A percentile compares a stretch with the other conserved stretches of the same genome.
Evolutionary conservation across 2,888 invertebrate genomes (phyloP).

Genomic region (Rapana venosa): DNA sequence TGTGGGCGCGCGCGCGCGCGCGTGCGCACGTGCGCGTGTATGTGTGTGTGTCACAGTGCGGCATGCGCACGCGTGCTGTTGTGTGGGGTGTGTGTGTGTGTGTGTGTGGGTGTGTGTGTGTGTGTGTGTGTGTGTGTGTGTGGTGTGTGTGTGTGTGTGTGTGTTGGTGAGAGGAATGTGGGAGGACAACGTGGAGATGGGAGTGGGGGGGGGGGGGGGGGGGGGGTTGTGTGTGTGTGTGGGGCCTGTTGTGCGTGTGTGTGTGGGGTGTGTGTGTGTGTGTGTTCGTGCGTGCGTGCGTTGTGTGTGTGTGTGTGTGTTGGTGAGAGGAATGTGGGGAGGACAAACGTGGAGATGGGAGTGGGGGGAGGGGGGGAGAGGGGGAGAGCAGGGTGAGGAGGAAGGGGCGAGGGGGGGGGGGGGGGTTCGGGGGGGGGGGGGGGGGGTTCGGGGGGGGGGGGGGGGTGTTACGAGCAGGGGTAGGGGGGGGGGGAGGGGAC

Average conservation of each 20-base stretch:
- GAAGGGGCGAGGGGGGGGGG: too few species aligned
- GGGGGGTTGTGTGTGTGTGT: background rate
- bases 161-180: background rate
- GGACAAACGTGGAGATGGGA: too few species aligned
- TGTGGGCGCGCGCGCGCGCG: background rate
- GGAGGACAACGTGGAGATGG: too few species aligned
- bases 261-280: constrained; percentile 7
- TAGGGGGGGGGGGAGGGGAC: too few species aligned
- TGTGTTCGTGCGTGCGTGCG: background rate
- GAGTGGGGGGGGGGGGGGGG: too few species aligned
- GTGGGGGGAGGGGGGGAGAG: too few species aligned
- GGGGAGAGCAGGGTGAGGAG: too few species aligned
- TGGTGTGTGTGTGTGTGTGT: background rate
- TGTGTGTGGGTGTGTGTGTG: constrained; percentile 15
- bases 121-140: background rate
- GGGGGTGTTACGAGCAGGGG: too few species aligned
- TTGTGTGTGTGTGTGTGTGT: background rate
- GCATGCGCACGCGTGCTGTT: background rate
- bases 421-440: too few species aligned
- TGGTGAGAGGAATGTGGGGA: background rate
- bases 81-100: background rate
- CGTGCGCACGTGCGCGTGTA: background rate
- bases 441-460: too few species aligned
- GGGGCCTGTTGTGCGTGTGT: background rate
- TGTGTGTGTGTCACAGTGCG: background rate